Conservation (phyloP, 2,888 invertebrate species). For the Chelonus formosanus region DNA sequence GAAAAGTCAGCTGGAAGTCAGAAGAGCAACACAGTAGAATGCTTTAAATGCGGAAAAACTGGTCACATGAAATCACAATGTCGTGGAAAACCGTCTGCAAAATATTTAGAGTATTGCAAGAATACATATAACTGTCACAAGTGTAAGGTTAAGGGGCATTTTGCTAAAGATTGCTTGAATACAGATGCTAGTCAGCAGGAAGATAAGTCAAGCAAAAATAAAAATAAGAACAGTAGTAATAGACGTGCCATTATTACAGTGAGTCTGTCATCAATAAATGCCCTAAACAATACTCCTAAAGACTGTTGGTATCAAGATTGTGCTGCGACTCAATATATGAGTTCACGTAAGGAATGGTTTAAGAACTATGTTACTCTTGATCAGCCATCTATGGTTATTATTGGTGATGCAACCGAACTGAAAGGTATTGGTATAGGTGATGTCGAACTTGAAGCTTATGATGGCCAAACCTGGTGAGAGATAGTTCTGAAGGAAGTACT, state of each 20-base stretch:
- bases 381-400: slow-evolving; percentile 3
- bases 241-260: neutral
- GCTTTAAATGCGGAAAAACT: slow-evolving; percentile 32
- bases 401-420: slow-evolving; percentile 29
- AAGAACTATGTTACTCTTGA: slow-evolving; percentile 1
- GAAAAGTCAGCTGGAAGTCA: neutral
- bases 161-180: slow-evolving; percentile 40
- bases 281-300: no score
- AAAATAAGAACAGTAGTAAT: no score
- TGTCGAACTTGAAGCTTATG: slow-evolving; percentile 23
- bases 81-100: slow-evolving; percentile 34
- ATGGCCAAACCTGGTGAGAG: slow-evolving; percentile 9
- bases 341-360: slow-evolving; percentile 24
- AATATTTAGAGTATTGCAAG: slow-evolving; percentile 42
- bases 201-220: no score
- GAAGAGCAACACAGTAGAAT: slow-evolving; percentile 15
- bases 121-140: slow-evolving; percentile 39
- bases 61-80: slow-evolving; percentile 37
- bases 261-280: neutral
- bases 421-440: slow-evolving; percentile 26
- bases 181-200: neutral
- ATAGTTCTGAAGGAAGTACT: slow-evolving; percentile 2
- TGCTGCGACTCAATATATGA: slow-evolving; percentile 33
- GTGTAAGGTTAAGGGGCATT: slow-evolving; percentile 41
- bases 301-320: slow-evolving; percentile 15